Evolutionary conservation across 2,888 invertebrate species (phyloP).

Genomic region (Cacoxenus indagator): DNA sequence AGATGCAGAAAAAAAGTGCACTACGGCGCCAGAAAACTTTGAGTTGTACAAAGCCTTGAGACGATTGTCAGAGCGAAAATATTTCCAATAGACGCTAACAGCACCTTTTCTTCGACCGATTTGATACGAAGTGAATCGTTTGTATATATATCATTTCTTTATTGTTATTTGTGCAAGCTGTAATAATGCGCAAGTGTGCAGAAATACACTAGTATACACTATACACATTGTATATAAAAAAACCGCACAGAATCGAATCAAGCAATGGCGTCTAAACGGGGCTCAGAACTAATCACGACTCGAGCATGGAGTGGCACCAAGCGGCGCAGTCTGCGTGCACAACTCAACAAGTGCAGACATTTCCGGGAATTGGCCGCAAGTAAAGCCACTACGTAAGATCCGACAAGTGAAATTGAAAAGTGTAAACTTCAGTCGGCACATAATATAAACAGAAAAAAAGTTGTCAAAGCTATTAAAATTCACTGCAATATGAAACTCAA

Average conservation of each 20-base stretch:
- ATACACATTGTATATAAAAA: background rate
- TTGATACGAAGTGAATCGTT: background rate
- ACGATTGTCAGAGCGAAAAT: background rate
- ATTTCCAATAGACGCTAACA: background rate
- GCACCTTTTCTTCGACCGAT: background rate
- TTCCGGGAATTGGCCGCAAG: slow-evolving; percentile 8
- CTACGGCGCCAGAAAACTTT: background rate
- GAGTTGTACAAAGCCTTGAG: background rate
- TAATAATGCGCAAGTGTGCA: background rate
- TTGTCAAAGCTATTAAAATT: background rate
- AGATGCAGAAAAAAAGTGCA: background rate
- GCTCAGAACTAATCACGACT: background rate
- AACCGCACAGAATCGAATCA: background rate
- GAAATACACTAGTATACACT: background rate
- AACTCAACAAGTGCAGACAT: slow-evolving; percentile 28
- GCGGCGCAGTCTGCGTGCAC: slow-evolving; percentile 4
- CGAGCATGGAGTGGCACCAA: no score
- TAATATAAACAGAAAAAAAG: no score
- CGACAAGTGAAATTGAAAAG: background rate
- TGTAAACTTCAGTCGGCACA: background rate
- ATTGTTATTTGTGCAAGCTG: background rate
- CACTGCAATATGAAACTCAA: slow-evolving; percentile 7
- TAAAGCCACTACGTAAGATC: background rate
- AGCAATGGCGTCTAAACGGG: background rate
- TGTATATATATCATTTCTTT: background rate